phyloP scores from a whole-genome alignment of 2,888 invertebrate genomes.

The Crocallis elinguaria region DNA sequence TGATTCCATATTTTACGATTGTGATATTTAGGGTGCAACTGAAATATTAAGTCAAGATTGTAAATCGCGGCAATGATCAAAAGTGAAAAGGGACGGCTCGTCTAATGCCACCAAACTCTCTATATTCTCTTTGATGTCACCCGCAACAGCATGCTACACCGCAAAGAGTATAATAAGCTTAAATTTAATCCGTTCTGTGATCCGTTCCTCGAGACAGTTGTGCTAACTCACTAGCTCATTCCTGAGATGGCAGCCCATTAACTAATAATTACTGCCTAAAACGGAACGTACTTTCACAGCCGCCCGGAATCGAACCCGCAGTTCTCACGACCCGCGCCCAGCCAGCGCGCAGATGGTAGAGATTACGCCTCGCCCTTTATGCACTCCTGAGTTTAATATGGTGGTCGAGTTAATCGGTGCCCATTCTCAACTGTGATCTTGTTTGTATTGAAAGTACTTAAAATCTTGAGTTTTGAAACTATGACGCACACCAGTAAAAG shows the following conservation, averaged over 20 bases:
- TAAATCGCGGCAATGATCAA: too few relatives aligned
- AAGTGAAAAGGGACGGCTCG: too few relatives aligned
- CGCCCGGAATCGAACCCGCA: slow-evolving; percentile 31
- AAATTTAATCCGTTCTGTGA: neutral
- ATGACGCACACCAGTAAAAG: too few relatives aligned
- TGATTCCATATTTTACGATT: too few relatives aligned
- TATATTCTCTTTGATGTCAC: too few relatives aligned
- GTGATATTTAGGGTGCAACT: too few relatives aligned
- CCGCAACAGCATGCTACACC: too few relatives aligned
- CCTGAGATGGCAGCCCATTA: slow-evolving; percentile 31
- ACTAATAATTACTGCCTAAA: slow-evolving; percentile 46
- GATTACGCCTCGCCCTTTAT: slow-evolving; percentile 37
- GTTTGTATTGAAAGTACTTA: slow-evolving; percentile 7
- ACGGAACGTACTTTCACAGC: slow-evolving; percentile 51
- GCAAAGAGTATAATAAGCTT: neutral
- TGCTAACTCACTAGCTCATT: slow-evolving; percentile 3
- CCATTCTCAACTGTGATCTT: slow-evolving; percentile 24
- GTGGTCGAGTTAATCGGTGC: slow-evolving; percentile 32
- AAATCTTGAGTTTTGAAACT: neutral
- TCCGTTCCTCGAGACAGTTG: neutral
- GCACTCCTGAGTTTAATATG: slow-evolving; percentile 34
- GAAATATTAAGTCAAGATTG: too few relatives aligned
- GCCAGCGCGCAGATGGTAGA: slow-evolving; percentile 22
- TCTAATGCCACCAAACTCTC: too few relatives aligned
- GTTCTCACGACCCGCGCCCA: slow-evolving; percentile 49